Evolutionary conservation across 2,888 invertebrate genomes (phyloP).

Genomic region (Parnassius mnemosyne): DNA sequence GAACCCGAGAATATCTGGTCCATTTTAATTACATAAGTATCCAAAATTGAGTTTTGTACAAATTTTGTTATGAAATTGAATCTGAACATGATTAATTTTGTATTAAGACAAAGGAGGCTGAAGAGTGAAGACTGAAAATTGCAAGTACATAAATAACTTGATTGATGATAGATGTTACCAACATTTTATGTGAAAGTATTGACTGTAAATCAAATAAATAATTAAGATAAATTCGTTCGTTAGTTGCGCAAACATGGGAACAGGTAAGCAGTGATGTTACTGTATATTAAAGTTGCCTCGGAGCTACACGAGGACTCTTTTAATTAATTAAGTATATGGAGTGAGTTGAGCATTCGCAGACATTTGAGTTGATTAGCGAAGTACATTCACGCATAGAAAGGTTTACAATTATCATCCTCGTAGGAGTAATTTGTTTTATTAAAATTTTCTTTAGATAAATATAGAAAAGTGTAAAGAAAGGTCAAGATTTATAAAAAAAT

Average conservation of each 20-base stretch:
- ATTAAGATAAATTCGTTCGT: conserved; percentile 63
- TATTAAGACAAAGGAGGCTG: conserved; percentile 47
- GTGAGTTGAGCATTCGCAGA: conserved; percentile 51
- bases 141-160: conserved; percentile 49
- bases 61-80: conserved; percentile 66
- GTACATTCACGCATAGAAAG: conserved; percentile 34
- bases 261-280: conserved; percentile 62
- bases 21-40: conserved; percentile 72
- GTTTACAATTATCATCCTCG: conserved; percentile 16
- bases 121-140: conserved; percentile 28
- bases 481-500: too few relatives aligned
- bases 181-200: conserved; percentile 24
- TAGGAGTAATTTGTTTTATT: conserved; percentile 6
- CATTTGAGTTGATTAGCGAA: conserved; percentile 52
- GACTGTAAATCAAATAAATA: conserved; percentile 45
- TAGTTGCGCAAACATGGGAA: conserved; percentile 63
- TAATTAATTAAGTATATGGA: conserved; percentile 73
- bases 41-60: conserved; percentile 63
- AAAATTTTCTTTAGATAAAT: not conserved
- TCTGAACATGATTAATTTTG: conserved; percentile 59
- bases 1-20: conserved; percentile 42
- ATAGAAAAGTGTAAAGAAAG: too few relatives aligned
- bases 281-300: conserved; percentile 42
- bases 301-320: conserved; percentile 61
- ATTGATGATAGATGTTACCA: conserved; percentile 39